phyloP scores from a whole-genome alignment of 2,797 vertebrate genomes.

The Myotis planiceps region DNA sequence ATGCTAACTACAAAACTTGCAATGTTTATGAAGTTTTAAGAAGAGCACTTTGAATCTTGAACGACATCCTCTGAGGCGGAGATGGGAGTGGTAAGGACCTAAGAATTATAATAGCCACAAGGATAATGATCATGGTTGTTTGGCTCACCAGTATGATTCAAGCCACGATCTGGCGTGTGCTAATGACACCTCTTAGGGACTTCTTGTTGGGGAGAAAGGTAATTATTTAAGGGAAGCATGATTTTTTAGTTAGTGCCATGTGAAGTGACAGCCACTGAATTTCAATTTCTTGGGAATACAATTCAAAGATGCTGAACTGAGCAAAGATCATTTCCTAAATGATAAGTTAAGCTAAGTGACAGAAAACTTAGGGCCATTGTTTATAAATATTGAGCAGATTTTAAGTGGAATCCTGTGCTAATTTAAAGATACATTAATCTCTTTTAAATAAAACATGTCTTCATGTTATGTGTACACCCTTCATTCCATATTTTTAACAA shows the following conservation, averaged over 20 bases:
- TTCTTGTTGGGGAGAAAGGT: neutral
- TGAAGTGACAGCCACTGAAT: neutral
- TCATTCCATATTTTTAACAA: neutral
- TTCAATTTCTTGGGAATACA: constrained; percentile 27
- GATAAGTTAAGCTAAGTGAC: constrained; percentile 30
- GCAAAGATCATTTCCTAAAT: neutral
- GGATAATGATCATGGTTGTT: neutral
- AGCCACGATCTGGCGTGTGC: neutral
- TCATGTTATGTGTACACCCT: neutral
- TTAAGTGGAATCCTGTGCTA: neutral
- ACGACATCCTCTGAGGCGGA: neutral
- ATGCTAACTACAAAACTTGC: neutral
- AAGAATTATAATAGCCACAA: neutral
- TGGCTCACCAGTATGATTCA: neutral
- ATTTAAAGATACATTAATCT: constrained; percentile 29
- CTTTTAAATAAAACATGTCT: neutral
- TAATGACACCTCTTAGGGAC: neutral
- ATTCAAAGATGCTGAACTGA: constrained; percentile 14
- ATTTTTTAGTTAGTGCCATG: neutral
- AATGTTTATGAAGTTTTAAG: neutral
- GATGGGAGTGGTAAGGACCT: neutral
- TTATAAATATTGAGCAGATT: constrained; percentile 24
- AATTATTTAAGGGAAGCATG: neutral
- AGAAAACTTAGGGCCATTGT: neutral
- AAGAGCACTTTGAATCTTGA: constrained; percentile 1